These are phyloP conservation scores for Ophioninae sp. DNA, from an alignment of 2,888 invertebrate species.

Conservation along the genomic window DNA sequence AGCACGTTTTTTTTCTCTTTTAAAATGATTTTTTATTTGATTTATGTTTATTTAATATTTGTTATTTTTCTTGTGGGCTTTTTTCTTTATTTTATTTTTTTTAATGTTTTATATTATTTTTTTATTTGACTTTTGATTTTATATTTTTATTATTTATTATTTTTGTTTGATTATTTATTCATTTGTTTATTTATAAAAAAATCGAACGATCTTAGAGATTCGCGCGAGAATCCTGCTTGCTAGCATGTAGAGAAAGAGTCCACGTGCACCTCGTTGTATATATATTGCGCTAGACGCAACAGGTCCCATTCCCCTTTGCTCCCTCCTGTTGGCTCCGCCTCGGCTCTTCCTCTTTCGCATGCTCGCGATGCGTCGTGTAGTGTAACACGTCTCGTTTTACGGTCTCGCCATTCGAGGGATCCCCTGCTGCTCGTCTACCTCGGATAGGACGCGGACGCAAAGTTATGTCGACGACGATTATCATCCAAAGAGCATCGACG, in stretches of 20 bases:
- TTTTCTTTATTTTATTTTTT: too few species aligned
- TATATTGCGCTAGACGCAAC: conserved; percentile 37
- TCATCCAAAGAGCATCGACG: not conserved
- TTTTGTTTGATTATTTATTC: too few species aligned
- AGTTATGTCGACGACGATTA: not conserved
- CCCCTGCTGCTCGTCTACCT: not conserved
- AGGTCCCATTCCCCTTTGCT: conserved; percentile 28
- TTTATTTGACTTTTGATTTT: too few species aligned
- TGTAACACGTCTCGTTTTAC: conserved; percentile 24
- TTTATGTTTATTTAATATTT: too few species aligned
- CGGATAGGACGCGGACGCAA: not conserved
- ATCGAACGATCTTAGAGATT: not conserved
- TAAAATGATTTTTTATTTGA: too few species aligned
- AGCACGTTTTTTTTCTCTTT: too few species aligned
- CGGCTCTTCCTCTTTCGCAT: not conserved
- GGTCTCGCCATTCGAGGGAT: conserved; percentile 16
- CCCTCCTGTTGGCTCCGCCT: not conserved
- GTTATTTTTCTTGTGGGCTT: too few species aligned
- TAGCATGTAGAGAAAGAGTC: not conserved
- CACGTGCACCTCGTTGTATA: conserved; percentile 20
- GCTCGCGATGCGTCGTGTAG: not conserved
- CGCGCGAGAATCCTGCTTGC: not conserved
- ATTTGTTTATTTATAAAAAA: too few species aligned
- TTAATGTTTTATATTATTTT: too few species aligned
- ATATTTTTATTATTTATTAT: too few species aligned